phyloP scores from a whole-genome alignment of 2,113 vertebrate genomes.

The Delphinus delphis region DNA sequence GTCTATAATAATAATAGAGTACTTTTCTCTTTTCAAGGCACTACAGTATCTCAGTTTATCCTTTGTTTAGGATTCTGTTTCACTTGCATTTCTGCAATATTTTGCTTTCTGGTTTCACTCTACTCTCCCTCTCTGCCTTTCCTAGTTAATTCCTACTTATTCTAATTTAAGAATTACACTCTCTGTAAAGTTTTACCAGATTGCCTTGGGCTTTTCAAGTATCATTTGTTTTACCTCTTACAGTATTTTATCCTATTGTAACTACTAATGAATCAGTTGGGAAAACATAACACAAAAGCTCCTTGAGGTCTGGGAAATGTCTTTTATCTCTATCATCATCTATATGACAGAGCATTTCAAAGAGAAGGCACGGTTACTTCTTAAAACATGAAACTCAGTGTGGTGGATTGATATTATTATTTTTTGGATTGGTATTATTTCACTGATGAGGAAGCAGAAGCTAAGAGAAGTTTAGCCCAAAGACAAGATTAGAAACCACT shows the following conservation, averaged over 20 bases:
- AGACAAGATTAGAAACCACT: neutral
- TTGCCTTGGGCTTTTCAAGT: neutral
- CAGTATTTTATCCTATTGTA: neutral
- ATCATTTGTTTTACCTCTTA: neutral
- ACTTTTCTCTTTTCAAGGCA: neutral
- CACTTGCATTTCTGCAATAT: neutral
- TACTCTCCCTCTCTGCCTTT: neutral
- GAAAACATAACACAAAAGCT: neutral
- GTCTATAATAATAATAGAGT: neutral
- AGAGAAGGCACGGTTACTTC: neutral
- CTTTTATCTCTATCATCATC: neutral
- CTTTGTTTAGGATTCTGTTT: neutral
- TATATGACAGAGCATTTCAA: neutral
- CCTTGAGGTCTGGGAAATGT: neutral
- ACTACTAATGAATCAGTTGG: neutral
- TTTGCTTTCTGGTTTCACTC: neutral
- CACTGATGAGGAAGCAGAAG: neutral
- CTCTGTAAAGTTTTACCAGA: neutral
- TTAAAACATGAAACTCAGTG: neutral
- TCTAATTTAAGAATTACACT: neutral
- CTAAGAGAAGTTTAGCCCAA: neutral
- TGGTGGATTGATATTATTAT: neutral
- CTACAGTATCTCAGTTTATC: neutral
- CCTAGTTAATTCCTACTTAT: neutral
- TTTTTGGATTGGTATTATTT: slow-evolving; percentile 9